Percentiles rank a stretch among this genome's conserved stretches.
These are phyloP conservation scores for Lasius platythorax DNA, from an alignment of 2,888 invertebrate genomes.

Conservation along the genomic window DNA sequence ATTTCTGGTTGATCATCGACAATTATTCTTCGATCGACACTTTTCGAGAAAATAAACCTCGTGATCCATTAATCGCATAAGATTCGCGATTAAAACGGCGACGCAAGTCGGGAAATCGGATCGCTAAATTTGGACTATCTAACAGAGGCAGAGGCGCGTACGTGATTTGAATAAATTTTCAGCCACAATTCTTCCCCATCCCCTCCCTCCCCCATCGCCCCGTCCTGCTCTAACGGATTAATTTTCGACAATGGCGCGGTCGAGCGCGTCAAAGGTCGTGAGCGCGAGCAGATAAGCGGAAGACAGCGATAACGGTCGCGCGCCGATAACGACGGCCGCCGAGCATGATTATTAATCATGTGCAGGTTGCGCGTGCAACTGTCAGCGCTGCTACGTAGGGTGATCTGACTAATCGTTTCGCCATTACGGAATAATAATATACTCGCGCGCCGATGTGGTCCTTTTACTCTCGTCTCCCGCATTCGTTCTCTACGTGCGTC, in stretches of 20 bases:
- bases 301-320: conserved; percentile 74
- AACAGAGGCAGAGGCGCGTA: neutral
- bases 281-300: conserved; percentile 65
- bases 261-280: conserved; percentile 56
- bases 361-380: conserved; percentile 84
- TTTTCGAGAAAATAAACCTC: neutral
- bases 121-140: neutral
- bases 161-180: conserved; percentile 11
- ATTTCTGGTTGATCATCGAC: neutral
- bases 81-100: neutral
- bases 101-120: neutral
- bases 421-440: conserved; percentile 85
- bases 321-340: conserved; percentile 68
- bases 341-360: conserved; percentile 84
- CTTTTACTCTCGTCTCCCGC: conserved; percentile 58
- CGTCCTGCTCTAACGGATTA: conserved; percentile 27
- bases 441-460: conserved; percentile 65
- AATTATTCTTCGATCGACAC: neutral
- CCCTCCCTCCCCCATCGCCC: neutral
- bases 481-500: conserved; percentile 41
- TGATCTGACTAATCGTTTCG: conserved; percentile 84
- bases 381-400: conserved; percentile 78
- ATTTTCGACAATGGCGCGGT: conserved; percentile 59
- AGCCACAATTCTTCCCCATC: neutral
- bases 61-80: neutral